Evolutionary conservation across 2,888 invertebrate genomes (phyloP).

Genomic region (Nomada lathburiana): DNA sequence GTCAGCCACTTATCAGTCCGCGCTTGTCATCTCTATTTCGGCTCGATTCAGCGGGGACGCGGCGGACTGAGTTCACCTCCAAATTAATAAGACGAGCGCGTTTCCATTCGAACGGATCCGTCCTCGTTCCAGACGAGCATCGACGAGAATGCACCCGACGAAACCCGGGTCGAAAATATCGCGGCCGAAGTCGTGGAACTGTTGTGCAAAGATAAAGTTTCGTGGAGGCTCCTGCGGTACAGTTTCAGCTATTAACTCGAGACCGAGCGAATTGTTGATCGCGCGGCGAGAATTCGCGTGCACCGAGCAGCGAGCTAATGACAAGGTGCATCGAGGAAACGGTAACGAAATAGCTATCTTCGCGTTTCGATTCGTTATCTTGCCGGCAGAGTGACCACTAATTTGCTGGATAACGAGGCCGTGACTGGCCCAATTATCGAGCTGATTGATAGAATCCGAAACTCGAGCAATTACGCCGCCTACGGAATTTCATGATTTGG

Average conservation of each 20-base stretch:
- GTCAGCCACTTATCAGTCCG: constrained; percentile 22
- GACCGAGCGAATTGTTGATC: constrained; percentile 5
- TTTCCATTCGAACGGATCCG: neutral
- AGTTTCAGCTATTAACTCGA: neutral
- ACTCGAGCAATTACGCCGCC: constrained; percentile 61
- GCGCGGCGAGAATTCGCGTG: neutral
- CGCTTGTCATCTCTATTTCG: neutral
- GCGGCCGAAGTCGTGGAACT: neutral
- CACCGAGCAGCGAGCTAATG: constrained; percentile 18
- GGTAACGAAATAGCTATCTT: constrained; percentile 56
- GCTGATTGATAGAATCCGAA: constrained; percentile 65
- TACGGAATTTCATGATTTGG: constrained; percentile 54
- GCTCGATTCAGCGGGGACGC: neutral
- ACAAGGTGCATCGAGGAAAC: constrained; percentile 16
- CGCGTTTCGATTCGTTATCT: constrained; percentile 53
- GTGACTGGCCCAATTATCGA: constrained; percentile 60
- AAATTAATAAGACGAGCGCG: neutral
- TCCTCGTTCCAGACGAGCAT: too few relatives aligned
- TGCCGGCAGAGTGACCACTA: constrained; percentile 55
- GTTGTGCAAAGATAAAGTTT: neutral
- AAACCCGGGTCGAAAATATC: neutral
- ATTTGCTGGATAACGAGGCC: constrained; percentile 64
- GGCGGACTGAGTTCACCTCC: too few relatives aligned
- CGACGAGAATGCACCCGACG: neutral
- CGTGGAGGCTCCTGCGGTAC: neutral